A percentile compares a stretch with the other conserved stretches of the same genome.
These are phyloP conservation scores for Hylaeus anthracinus DNA, from an alignment of 1,140 invertebrate genomes.

Conservation along the genomic window DNA sequence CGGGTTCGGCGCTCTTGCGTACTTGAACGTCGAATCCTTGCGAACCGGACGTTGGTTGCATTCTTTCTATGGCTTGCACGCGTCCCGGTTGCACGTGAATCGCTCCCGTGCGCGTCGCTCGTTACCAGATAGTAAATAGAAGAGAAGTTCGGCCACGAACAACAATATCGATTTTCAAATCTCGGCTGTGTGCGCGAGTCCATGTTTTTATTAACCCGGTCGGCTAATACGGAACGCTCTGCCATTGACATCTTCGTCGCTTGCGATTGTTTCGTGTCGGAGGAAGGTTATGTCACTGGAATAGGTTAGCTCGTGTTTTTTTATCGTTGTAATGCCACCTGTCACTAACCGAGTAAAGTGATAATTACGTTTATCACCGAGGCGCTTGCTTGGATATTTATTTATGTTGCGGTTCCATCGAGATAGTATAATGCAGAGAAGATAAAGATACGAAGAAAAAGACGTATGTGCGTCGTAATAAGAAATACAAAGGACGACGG, in stretches of 20 bases:
- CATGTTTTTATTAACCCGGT: not conserved
- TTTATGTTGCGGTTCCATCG: no score
- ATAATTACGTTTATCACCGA: slow-evolving; percentile 3
- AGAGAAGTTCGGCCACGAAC: not conserved
- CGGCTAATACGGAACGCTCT: not conserved
- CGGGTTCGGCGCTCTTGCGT: slow-evolving; percentile 39
- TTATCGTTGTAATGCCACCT: slow-evolving; percentile 15
- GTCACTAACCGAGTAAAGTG: slow-evolving; percentile 10
- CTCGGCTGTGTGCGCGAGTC: not conserved
- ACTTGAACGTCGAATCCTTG: slow-evolving; percentile 46
- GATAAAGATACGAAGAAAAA: no score
- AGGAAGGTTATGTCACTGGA: slow-evolving; percentile 3
- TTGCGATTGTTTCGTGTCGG: not conserved
- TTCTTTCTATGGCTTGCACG: slow-evolving; percentile 38
- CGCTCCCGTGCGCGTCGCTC: not conserved
- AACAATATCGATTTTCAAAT: not conserved
- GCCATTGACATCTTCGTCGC: not conserved
- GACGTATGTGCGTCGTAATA: no score
- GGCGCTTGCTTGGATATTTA: no score
- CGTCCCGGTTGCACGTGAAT: slow-evolving; percentile 14
- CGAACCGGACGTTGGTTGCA: slow-evolving; percentile 53
- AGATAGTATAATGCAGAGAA: no score
- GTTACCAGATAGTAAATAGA: not conserved
- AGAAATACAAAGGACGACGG: no score
- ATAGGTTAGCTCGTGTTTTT: not conserved